A percentile compares a stretch with the other conserved stretches of the same genome.
Evolutionary conservation across 2,113 vertebrate genomes (phyloP).

Genomic region (Fulmarus glacialis): DNA sequence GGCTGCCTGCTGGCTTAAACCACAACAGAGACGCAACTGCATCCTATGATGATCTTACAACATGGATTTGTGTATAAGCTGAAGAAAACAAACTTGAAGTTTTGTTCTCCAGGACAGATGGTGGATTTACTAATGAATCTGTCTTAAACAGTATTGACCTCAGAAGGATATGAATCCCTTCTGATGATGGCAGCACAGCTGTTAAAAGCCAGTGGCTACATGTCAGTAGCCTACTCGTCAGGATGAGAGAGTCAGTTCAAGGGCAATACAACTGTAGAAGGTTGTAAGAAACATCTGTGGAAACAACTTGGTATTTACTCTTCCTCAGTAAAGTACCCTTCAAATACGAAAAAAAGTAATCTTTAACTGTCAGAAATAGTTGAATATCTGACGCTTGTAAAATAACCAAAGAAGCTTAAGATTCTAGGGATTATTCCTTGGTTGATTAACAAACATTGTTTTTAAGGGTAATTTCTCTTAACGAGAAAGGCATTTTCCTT

Average conservation of each 20-base stretch:
- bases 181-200: not conserved
- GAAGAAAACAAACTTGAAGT: not conserved
- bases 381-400: not conserved
- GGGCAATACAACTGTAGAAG: not conserved
- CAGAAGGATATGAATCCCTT: not conserved
- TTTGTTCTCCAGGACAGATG: conserved; percentile 4
- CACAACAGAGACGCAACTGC: not conserved
- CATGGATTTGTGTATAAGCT: not conserved
- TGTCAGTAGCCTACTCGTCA: not conserved
- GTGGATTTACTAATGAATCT: not conserved
- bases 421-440: not conserved
- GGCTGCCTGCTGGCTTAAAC: too few relatives aligned
- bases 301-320: not conserved
- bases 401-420: not conserved
- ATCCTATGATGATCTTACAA: not conserved
- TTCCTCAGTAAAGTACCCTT: not conserved
- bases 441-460: not conserved
- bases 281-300: not conserved
- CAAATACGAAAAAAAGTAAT: not conserved
- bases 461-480: not conserved
- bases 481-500: not conserved
- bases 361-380: not conserved
- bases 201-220: not conserved
- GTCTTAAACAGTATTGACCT: not conserved
- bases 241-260: not conserved